A percentile compares a stretch with the other conserved stretches of the same genome.
Evolutionary conservation across 92 coral and sea anemone species (phyloP).

Genomic region (Muricea muricata): DNA sequence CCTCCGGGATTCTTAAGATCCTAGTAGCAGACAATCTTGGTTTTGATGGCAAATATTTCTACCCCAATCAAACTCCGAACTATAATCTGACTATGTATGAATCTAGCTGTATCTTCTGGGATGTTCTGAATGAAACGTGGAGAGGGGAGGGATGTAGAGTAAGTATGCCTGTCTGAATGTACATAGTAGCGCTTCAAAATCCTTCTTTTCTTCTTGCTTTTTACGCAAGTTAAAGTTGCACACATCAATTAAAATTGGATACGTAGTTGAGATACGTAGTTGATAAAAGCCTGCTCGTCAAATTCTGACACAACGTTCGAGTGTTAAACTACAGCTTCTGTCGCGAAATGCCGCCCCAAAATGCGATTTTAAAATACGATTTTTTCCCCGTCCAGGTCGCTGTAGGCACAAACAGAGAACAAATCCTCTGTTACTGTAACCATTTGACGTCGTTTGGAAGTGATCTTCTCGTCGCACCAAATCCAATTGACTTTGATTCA

Average conservation of each 20-base stretch:
- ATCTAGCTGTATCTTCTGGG: slow-evolving; percentile 83
- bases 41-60: slow-evolving; percentile 76
- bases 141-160: slow-evolving; percentile 79
- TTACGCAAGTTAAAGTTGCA: too few relatives aligned
- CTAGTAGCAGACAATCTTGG: slow-evolving; percentile 72
- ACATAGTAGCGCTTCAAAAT: too few relatives aligned
- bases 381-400: background rate
- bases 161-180: slow-evolving; percentile 10
- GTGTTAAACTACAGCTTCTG: too few relatives aligned
- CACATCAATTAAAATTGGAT: too few relatives aligned
- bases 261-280: too few relatives aligned
- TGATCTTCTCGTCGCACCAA: background rate
- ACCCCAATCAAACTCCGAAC: slow-evolving; percentile 70
- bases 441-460: slow-evolving; percentile 1
- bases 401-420: background rate
- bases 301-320: too few relatives aligned
- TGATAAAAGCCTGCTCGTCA: too few relatives aligned
- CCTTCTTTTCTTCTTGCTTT: too few relatives aligned
- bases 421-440: background rate
- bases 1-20: slow-evolving; percentile 40
- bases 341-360: too few relatives aligned
- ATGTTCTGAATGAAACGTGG: slow-evolving; percentile 70
- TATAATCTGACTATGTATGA: slow-evolving; percentile 71
- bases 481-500: background rate
- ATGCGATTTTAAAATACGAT: background rate